A percentile compares a stretch with the other conserved stretches of the same genome.
Evolutionary conservation across 2,113 vertebrate species (phyloP).

Genomic region (Chloropsis cyanopogon): DNA sequence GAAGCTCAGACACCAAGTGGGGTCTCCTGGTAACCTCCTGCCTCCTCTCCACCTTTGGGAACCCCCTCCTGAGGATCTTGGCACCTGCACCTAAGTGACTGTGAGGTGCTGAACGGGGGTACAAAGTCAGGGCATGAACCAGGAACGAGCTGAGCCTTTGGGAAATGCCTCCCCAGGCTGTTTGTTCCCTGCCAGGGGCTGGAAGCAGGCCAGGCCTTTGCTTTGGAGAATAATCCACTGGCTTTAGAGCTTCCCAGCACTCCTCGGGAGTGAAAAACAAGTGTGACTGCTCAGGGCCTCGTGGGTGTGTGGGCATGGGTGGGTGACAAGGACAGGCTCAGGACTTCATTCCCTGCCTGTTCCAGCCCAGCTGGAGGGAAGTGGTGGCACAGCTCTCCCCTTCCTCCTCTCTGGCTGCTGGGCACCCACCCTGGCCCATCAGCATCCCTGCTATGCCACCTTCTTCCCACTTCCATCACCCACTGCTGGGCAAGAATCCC

Average conservation of each 20-base stretch:
- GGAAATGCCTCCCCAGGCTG: background rate
- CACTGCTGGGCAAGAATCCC: background rate
- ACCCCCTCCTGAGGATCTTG: background rate
- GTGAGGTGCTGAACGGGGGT: accelerated
- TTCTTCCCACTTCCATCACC: background rate
- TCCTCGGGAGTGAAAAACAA: background rate
- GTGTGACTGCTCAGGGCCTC: background rate
- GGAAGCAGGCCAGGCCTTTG: background rate
- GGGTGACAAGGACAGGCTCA: background rate
- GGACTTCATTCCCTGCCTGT: background rate
- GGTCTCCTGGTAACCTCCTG: background rate
- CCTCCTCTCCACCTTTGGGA: background rate
- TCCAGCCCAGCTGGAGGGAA: background rate
- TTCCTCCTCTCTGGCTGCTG: background rate
- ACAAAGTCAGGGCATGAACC: background rate
- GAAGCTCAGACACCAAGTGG: background rate
- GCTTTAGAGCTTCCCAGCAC: background rate
- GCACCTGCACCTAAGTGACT: background rate
- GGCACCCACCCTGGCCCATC: too few species aligned
- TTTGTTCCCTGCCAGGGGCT: background rate
- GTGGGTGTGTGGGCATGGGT: background rate
- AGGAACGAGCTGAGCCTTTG: background rate
- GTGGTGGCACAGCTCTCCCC: background rate
- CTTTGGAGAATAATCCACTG: conserved; percentile 2
- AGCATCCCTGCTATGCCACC: background rate